These are phyloP conservation scores for Ligdia adustata DNA, from an alignment of 2,888 invertebrate species.

Conservation along the genomic window DNA sequence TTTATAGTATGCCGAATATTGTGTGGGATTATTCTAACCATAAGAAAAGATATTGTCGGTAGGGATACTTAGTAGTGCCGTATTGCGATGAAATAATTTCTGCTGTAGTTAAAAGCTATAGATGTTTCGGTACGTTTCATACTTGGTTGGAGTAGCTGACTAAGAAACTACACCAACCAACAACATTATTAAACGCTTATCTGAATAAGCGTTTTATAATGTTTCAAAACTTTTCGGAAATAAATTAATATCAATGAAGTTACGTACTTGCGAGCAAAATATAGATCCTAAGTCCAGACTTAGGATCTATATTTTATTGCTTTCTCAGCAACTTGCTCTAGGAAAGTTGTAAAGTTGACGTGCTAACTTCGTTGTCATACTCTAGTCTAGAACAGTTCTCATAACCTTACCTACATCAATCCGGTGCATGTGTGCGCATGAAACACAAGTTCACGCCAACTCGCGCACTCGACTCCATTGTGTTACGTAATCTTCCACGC, in stretches of 20 bases:
- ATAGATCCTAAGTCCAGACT: too few species aligned
- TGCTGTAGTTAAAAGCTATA: slow-evolving; percentile 28
- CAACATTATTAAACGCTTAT: too few species aligned
- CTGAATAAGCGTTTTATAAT: too few species aligned
- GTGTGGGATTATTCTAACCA: slow-evolving; percentile 7
- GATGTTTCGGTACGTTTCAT: slow-evolving; percentile 26
- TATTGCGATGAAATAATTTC: too few species aligned
- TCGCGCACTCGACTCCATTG: slow-evolving; percentile 49
- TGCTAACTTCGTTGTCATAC: slow-evolving; percentile 40
- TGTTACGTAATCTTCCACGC: slow-evolving; percentile 60
- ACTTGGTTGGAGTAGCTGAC: too few species aligned
- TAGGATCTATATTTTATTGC: slow-evolving; percentile 71
- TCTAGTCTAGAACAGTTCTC: slow-evolving; percentile 52
- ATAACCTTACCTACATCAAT: slow-evolving; percentile 48
- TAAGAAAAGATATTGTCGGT: slow-evolving; percentile 6
- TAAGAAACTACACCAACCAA: too few species aligned
- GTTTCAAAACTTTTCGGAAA: too few species aligned
- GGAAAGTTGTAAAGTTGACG: slow-evolving; percentile 62
- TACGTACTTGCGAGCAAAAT: too few species aligned
- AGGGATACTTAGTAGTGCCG: neutral
- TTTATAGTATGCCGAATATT: slow-evolving; percentile 1
- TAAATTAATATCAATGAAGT: slow-evolving; percentile 46
- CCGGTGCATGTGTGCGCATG: slow-evolving; percentile 50
- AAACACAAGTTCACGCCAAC: slow-evolving; percentile 56
- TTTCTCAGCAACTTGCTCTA: slow-evolving; percentile 56